Base-by-base conservation (phyloP, 35 echinoderm and acorn worm species). In the Apostichopus californicus region DNA sequence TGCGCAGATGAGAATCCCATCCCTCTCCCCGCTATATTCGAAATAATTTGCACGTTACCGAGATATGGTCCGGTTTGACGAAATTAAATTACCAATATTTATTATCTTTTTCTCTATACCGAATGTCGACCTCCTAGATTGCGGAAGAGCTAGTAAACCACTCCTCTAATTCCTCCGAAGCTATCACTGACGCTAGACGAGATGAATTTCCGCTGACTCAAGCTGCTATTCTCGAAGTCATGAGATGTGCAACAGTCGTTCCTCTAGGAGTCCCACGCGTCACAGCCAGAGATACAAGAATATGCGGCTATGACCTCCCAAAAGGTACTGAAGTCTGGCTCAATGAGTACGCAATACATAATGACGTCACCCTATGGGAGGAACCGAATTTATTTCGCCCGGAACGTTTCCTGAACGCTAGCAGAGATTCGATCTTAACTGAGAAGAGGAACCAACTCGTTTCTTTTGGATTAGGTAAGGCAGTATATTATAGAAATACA, bases 241-340 rank as follows among this genome's bases (percentile, higher is more conserved):
- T 91, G 77, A 71, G 92, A 34, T 91, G 61, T 52, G 72, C 80
- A 0, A 60, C 79, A 14, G 86, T 94, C 3, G 77, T 81, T 56
- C 73, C 85, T 52, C 58, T 94, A 55, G 91, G 93, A 56, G 93
- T 96, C 8, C 95, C 95, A 9, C 95, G 90, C 9, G 93, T 90
- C 6, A 90, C 93, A 11, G 57, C 93, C 22, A 17, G 24, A 18
- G 93, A 93, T 75, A 90, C 86, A 2, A 78, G 63, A 1, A 83
- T 96, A 77, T 55, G 80, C 10, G 96, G 96, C 58, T 98, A 98
- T 61, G 72, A 88, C 21, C 87, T 98, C 5, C 94, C 94, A 1
- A 95, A 95, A 86, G 94, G 94, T 34, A 93, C 96, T 4, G 87
- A 95, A 6, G 73, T 98, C 15, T 89, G 95, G 23, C 5, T 92